Evolutionary conservation across 2,797 vertebrate species (phyloP), one percentile per base, ranked within the genome.

Genomic region (Rousettus madagascariensis): DNA sequence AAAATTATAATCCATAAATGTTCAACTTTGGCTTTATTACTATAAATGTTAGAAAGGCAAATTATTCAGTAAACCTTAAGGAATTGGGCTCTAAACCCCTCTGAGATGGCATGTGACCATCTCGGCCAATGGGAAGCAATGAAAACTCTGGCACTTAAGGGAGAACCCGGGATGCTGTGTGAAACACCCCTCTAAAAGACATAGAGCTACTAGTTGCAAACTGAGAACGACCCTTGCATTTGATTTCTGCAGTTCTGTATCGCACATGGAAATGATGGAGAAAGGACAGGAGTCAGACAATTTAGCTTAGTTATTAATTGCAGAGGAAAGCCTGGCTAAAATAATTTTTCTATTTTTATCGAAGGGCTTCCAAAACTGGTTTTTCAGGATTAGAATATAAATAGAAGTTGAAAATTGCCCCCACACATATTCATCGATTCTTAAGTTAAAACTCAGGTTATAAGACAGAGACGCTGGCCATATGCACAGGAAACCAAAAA

Each of bases 291-390:
- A 49, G 57, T 75, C 26, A 66, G 46, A 59, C 38, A 65, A 74
- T 38, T 30, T 55, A 86, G 30, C 19, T 95, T 68, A 78, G 41
- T 55, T 82, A 57, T 36, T 84, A 88, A 69, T 96, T 79, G 93
- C 10, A 43, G 94, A 97, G 95, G 43, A 92, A 88, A 75, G 20
- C 12, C 19, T 55, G 82, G 20, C 22, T 68, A 38, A 95, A 97
- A 97, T 97, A 87, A 96, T 92, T 98, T 97, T 94, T 90, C 92
- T 98, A 77, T 97, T 97, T 92, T 96, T 97, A 98, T 97, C 97
- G 96, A 97, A 97, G 97, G 97, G 30, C 86, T 98, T 93, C 97
- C 92, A 94, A 96, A 98, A 98, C 98, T 98, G 96, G 98, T 98
- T 98, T 98, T 98, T 98, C 98, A 97, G 97, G 98, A 96, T 4